Evolutionary conservation across 92 coral and sea anemone genomes (phyloP).

Genomic region (Parazoanthus atlanticus): DNA sequence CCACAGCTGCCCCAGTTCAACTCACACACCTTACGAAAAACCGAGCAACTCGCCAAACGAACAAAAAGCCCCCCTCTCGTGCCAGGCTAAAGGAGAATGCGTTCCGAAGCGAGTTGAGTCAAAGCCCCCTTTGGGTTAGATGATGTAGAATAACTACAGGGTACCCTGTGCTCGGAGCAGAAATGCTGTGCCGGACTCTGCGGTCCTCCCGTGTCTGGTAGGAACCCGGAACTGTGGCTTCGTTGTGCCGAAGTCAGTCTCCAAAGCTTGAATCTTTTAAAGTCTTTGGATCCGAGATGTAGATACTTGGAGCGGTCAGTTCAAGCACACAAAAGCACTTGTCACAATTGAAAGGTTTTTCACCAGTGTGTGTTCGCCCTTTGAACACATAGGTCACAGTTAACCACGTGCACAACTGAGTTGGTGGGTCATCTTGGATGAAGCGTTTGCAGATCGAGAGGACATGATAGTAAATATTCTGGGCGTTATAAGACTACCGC

Average conservation of each 20-base stretch:
- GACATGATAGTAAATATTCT: neutral
- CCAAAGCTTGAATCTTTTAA: neutral
- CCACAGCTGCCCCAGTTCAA: slow-evolving; percentile 75
- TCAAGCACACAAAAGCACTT: neutral
- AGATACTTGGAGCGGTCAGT: neutral
- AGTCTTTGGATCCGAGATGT: neutral
- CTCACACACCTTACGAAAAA: slow-evolving; percentile 74
- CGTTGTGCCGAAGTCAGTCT: neutral
- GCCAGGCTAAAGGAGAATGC: slow-evolving; percentile 61
- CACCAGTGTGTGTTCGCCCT: no score
- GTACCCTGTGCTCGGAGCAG: neutral
- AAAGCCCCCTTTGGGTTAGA: slow-evolving; percentile 34
- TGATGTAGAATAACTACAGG: slow-evolving; percentile 7
- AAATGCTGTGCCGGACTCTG: neutral
- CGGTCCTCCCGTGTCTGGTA: neutral
- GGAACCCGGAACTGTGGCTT: neutral
- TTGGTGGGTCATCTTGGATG: neutral
- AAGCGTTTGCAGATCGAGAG: neutral
- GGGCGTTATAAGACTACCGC: neutral
- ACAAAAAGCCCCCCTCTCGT: slow-evolving; percentile 70
- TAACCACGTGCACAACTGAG: no score
- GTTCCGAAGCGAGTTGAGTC: slow-evolving; percentile 35
- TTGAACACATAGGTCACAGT: no score
- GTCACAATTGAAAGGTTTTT: no score
- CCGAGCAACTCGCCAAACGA: slow-evolving; percentile 64